A percentile compares a stretch with the other conserved stretches of the same genome.
Evolutionary conservation across 2,797 vertebrate genomes (phyloP).

Genomic region (Rhinogobio ventralis): DNA sequence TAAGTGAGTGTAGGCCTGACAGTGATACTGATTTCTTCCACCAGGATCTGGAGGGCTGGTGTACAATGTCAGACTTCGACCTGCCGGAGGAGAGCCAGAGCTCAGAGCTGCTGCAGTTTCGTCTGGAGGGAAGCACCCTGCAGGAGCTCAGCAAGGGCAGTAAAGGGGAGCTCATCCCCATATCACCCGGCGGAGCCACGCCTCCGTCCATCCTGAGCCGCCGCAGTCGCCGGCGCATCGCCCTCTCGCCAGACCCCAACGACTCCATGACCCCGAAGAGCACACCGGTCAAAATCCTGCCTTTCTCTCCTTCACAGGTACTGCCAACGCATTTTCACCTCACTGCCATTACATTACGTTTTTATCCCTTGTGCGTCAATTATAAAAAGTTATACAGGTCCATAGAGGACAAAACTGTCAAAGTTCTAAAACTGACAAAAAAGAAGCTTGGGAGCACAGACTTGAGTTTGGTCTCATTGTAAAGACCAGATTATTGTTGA

Average conservation of each 20-base stretch:
- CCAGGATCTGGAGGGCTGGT: constrained; percentile 94
- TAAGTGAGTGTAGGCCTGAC: neutral
- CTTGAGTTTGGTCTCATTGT: no score
- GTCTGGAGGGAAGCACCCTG: constrained; percentile 90
- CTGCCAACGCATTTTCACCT: neutral
- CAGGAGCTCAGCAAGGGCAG: constrained; percentile 92
- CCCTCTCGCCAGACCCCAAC: constrained; percentile 86
- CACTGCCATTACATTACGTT: neutral
- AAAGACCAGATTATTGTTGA: no score
- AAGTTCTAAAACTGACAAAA: no score
- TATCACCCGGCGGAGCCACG: constrained; percentile 88
- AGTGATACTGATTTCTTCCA: neutral
- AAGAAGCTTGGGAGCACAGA: no score
- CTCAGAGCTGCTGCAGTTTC: constrained; percentile 86
- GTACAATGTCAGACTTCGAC: constrained; percentile 91
- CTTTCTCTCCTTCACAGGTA: constrained; percentile 98
- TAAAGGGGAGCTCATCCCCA: constrained; percentile 95
- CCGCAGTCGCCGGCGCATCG: constrained; percentile 83
- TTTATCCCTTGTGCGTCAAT: neutral
- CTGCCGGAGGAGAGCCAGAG: constrained; percentile 83
- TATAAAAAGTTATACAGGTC: neutral
- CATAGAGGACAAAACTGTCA: no score
- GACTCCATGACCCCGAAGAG: constrained; percentile 95
- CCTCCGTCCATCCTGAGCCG: constrained; percentile 87
- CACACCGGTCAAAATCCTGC: constrained; percentile 94